A percentile compares a stretch with the other conserved stretches of the same genome.
Conservation (phyloP, 2,888 invertebrate species). For the Pycnomerus fuliginosus region DNA sequence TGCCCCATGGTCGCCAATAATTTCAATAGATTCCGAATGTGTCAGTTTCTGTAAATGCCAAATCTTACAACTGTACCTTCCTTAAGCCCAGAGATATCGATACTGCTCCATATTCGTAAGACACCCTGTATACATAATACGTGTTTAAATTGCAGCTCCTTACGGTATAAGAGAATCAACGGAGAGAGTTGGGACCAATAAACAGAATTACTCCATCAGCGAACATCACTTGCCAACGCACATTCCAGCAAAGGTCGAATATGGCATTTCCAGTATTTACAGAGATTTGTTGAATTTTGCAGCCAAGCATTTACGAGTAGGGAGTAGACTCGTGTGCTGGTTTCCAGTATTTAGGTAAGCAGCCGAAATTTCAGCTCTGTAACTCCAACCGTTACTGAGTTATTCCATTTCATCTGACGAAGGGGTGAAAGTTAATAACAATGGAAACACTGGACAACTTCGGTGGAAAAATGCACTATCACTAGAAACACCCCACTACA, state of each 20-base stretch:
- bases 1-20: too few species aligned
- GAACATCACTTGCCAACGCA: slow-evolving; percentile 69
- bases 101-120: too few species aligned
- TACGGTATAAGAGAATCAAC: slow-evolving; percentile 96
- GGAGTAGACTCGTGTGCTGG: slow-evolving; percentile 92
- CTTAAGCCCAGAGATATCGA: too few species aligned
- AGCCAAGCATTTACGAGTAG: slow-evolving; percentile 70
- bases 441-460: too few species aligned
- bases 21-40: too few species aligned
- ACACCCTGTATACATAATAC: too few species aligned
- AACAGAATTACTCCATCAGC: slow-evolving; percentile 62
- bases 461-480: too few species aligned
- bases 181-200: slow-evolving; percentile 74
- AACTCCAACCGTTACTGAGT: too few species aligned
- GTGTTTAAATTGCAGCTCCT: slow-evolving; percentile 73
- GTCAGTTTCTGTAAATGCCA: too few species aligned
- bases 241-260: slow-evolving; percentile 82
- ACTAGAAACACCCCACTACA: too few species aligned
- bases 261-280: slow-evolving; percentile 79
- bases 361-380: neutral
- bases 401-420: neutral
- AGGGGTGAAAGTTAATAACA: too few species aligned
- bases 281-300: slow-evolving; percentile 83
- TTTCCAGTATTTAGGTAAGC: slow-evolving; percentile 80
- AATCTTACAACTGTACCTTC: too few species aligned